Conservation (phyloP, 1,140 invertebrate species). For the Rhyacophila brunnea region DNA sequence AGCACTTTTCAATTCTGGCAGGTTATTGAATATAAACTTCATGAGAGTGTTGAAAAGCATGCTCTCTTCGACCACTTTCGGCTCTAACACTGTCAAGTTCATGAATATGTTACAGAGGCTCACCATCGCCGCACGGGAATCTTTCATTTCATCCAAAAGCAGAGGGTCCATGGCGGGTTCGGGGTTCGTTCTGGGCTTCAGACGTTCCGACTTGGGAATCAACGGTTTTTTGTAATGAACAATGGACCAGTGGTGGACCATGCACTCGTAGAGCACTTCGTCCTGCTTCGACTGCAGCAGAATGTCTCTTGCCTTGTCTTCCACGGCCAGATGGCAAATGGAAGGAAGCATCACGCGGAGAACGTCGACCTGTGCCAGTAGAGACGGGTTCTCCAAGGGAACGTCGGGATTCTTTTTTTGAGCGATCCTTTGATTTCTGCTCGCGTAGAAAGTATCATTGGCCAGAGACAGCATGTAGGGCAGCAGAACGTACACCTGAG, state of each 20-base stretch:
- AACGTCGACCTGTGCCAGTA: constrained; percentile 70
- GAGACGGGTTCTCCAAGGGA: constrained; percentile 51
- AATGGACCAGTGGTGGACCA: constrained; percentile 83
- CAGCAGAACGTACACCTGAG: constrained; percentile 75
- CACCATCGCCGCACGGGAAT: constrained; percentile 78
- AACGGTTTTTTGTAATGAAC: constrained; percentile 82
- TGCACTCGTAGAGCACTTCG: constrained; percentile 74
- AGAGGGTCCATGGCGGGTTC: constrained; percentile 71
- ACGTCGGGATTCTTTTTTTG: constrained; percentile 62
- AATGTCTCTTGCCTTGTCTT: constrained; percentile 81
- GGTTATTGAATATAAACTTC: constrained; percentile 82
- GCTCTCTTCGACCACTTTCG: constrained; percentile 75
- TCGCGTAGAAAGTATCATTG: constrained; percentile 79
- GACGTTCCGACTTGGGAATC: constrained; percentile 72
- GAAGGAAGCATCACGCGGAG: constrained; percentile 81
- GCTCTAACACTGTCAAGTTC: constrained; percentile 87
- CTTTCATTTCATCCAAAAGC: constrained; percentile 76
- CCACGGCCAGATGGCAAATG: constrained; percentile 85
- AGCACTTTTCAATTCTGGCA: constrained; percentile 82
- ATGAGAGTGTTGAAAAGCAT: constrained; percentile 74
- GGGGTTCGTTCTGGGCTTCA: constrained; percentile 70
- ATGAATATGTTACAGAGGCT: constrained; percentile 89
- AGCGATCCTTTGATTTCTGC: constrained; percentile 59
- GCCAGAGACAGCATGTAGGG: constrained; percentile 76
- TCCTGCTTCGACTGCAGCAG: constrained; percentile 77